phyloP scores from a whole-genome alignment of 2,797 vertebrate genomes.

The Lophotriccus pileatus region DNA sequence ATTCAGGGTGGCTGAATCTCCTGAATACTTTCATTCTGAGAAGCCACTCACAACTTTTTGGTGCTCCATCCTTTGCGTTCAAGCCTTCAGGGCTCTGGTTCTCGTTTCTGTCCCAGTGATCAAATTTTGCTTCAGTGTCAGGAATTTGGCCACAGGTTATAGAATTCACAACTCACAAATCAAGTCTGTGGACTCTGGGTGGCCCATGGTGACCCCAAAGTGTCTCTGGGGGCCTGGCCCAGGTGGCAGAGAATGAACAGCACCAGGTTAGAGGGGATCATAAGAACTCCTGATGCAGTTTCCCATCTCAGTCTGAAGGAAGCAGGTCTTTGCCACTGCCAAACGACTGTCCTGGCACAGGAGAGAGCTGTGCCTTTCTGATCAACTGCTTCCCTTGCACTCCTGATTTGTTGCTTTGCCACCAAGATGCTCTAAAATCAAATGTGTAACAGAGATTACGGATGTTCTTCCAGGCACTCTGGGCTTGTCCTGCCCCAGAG shows the following conservation, averaged over 20 bases:
- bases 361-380: neutral
- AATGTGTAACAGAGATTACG: neutral
- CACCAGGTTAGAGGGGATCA: neutral
- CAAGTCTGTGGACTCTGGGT: neutral
- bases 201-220: neutral
- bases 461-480: neutral
- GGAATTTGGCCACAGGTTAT: neutral
- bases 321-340: neutral
- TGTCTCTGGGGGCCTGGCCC: neutral
- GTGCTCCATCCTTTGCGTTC: neutral
- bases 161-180: neutral
- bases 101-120: neutral
- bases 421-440: neutral
- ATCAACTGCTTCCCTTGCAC: neutral
- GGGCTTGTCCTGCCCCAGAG: neutral
- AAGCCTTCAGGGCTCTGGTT: neutral
- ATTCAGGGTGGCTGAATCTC: neutral
- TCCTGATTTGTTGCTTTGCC: neutral
- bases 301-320: neutral
- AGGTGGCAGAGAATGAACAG: neutral
- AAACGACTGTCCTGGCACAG: neutral
- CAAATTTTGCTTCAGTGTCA: neutral
- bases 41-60: neutral
- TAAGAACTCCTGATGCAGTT: neutral
- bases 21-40: neutral